Evolutionary conservation across 1,140 invertebrate genomes (phyloP).

Genomic region (Caligus rogercresseyi): DNA sequence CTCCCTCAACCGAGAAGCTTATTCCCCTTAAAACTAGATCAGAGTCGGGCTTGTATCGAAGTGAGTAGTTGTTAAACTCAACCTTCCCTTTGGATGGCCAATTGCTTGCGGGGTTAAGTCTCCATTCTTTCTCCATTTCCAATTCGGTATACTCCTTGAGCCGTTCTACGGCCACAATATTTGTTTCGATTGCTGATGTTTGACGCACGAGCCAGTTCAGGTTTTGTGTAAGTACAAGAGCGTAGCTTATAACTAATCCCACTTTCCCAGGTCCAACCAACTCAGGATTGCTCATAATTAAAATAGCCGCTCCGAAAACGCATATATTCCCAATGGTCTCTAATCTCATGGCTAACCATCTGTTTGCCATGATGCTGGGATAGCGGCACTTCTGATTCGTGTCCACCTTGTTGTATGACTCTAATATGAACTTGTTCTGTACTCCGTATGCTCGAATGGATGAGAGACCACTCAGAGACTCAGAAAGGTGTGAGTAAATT

Average conservation of each 20-base stretch:
- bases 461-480: slow-evolving; percentile 40
- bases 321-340: slow-evolving; percentile 34
- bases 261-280: slow-evolving; percentile 30
- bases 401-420: slow-evolving; percentile 35
- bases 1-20: slow-evolving; percentile 23
- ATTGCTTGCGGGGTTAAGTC: slow-evolving; percentile 25
- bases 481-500: slow-evolving; percentile 21
- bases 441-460: slow-evolving; percentile 49
- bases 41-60: slow-evolving; percentile 26
- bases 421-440: slow-evolving; percentile 42
- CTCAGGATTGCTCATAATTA: slow-evolving; percentile 30
- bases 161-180: slow-evolving; percentile 40
- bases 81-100: slow-evolving; percentile 28
- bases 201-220: slow-evolving; percentile 24
- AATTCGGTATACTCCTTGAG: slow-evolving; percentile 64
- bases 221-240: slow-evolving; percentile 27
- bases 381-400: slow-evolving; percentile 34
- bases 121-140: slow-evolving; percentile 5
- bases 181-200: slow-evolving; percentile 25
- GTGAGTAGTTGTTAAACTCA: slow-evolving; percentile 26
- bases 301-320: slow-evolving; percentile 31
- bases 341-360: slow-evolving; percentile 32
- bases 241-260: slow-evolving; percentile 33
- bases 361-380: slow-evolving; percentile 30
- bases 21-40: slow-evolving; percentile 27